phyloP scores from a whole-genome alignment of 2,797 vertebrate species.

The Synanceia verrucosa region DNA sequence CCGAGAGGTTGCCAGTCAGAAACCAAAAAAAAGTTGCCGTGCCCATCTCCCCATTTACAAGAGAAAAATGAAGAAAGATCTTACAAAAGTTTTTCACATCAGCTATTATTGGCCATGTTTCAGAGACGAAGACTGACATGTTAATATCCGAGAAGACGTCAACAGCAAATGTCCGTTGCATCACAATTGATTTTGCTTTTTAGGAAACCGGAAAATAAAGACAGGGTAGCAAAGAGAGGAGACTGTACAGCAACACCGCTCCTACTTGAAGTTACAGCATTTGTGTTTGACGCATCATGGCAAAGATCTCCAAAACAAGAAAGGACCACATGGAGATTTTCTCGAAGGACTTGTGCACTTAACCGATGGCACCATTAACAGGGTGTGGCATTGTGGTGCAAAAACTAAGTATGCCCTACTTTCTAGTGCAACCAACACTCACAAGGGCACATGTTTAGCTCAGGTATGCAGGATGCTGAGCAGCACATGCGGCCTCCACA shows the following conservation, averaged over 20 bases:
- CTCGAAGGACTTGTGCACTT: neutral
- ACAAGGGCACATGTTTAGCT: neutral
- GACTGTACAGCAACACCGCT: neutral
- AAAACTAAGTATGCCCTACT: neutral
- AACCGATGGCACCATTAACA: neutral
- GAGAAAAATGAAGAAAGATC: too few relatives aligned
- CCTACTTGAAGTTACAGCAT: neutral
- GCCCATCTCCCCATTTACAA: too few relatives aligned
- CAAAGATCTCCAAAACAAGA: neutral
- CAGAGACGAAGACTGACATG: too few relatives aligned
- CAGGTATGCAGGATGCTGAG: neutral
- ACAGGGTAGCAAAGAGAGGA: neutral
- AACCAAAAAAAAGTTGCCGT: too few relatives aligned
- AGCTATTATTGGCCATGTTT: too few relatives aligned
- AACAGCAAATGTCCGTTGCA: too few relatives aligned
- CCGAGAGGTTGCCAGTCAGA: too few relatives aligned
- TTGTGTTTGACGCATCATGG: neutral
- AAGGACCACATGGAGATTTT: neutral
- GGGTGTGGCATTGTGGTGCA: slow-evolving; percentile 9
- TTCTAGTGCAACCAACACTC: neutral
- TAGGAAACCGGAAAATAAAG: too few relatives aligned
- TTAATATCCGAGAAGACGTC: too few relatives aligned
- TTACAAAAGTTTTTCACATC: too few relatives aligned
- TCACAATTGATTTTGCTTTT: too few relatives aligned
- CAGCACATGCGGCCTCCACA: neutral